Evolutionary conservation across 2,888 invertebrate genomes (phyloP).

Genomic region (Athetis lepigone): DNA sequence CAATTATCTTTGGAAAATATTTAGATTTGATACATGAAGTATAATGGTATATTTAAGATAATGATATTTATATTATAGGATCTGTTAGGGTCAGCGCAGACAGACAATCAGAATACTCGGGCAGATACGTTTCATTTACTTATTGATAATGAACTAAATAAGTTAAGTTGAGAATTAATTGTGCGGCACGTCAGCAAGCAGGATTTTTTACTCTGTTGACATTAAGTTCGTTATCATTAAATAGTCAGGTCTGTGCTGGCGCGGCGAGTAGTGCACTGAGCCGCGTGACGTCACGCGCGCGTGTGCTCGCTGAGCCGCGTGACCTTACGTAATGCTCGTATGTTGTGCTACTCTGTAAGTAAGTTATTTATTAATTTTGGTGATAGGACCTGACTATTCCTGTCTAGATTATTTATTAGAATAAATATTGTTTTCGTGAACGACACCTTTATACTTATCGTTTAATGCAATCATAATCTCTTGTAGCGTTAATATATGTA

Average conservation of each 20-base stretch:
- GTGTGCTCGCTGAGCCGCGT: not conserved
- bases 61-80: not conserved
- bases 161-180: too few species aligned
- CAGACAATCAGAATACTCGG: too few species aligned
- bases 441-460: conserved; percentile 62
- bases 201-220: too few species aligned
- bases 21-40: conserved; percentile 79
- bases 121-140: too few species aligned
- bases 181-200: too few species aligned
- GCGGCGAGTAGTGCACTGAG: too few species aligned
- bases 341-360: conserved; percentile 44
- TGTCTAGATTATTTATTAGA: conserved; percentile 56
- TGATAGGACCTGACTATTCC: conserved; percentile 41
- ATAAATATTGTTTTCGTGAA: conserved; percentile 49
- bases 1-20: conserved; percentile 70
- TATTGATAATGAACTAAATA: too few species aligned
- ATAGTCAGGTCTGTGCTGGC: too few species aligned
- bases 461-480: conserved; percentile 68
- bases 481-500: conserved; percentile 61
- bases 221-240: too few species aligned
- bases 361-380: conserved; percentile 66
- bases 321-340: not conserved
- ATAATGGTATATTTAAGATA: conserved; percentile 53
- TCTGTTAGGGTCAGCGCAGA: too few species aligned
- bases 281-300: conserved; percentile 18